phyloP scores from a whole-genome alignment of 2,888 invertebrate genomes.

The Junonia oenone region DNA sequence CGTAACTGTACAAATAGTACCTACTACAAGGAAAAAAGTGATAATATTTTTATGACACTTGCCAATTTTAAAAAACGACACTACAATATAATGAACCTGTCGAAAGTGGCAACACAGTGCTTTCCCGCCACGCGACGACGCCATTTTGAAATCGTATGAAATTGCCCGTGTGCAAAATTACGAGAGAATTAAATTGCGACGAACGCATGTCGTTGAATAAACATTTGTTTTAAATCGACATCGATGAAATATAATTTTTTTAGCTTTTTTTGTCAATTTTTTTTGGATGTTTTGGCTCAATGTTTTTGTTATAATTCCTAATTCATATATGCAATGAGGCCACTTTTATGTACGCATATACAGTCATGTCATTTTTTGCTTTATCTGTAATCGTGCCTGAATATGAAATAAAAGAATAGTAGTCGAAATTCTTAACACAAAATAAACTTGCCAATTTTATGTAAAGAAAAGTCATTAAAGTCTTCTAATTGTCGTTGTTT shows the following conservation, averaged over 20 bases:
- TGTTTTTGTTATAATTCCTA: background rate
- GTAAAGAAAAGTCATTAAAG: too few relatives aligned
- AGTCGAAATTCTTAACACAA: too few relatives aligned
- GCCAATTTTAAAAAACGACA: conserved; percentile 3
- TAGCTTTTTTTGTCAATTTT: background rate
- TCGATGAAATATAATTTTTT: background rate
- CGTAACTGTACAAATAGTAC: too few relatives aligned
- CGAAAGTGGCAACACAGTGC: conserved; percentile 22
- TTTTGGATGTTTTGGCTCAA: background rate
- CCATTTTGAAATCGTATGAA: conserved; percentile 51
- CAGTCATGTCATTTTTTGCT: background rate
- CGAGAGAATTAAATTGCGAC: conserved; percentile 47
- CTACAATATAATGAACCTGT: conserved; percentile 20
- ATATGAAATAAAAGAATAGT: background rate
- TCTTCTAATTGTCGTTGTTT: too few relatives aligned
- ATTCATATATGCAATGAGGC: background rate
- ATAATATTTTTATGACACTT: background rate
- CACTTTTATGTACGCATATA: background rate
- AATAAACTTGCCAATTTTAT: too few relatives aligned
- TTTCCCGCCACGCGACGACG: conserved; percentile 36
- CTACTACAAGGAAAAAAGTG: too few relatives aligned
- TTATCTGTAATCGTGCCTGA: background rate
- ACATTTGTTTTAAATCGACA: conserved; percentile 38
- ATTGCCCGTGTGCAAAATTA: conserved; percentile 48
- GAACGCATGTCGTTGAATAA: conserved; percentile 35